A percentile compares a stretch with the other conserved stretches of the same genome.
Conservation (phyloP, 2,113 vertebrate species). For the Strix aluco region DNA sequence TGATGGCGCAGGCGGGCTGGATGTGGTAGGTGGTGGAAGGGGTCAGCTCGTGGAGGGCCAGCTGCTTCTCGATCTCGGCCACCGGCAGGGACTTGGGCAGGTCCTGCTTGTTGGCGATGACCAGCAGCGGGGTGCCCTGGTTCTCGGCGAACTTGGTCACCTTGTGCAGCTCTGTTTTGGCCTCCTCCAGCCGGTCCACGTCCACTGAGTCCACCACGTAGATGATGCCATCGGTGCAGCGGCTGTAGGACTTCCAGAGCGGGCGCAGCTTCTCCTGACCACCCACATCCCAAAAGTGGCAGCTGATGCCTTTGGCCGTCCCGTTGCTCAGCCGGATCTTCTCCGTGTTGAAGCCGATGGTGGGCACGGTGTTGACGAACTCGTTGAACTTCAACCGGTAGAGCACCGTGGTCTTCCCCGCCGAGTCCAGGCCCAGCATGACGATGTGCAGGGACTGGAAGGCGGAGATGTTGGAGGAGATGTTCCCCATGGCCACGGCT, state of each 20-base stretch:
- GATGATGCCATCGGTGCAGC: constrained; percentile 96
- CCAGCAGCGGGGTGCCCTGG: constrained; percentile 93
- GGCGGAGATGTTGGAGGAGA: constrained; percentile 94
- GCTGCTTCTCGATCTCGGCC: constrained; percentile 93
- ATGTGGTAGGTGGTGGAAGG: constrained; percentile 93
- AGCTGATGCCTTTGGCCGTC: constrained; percentile 94
- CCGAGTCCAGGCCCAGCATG: constrained; percentile 96
- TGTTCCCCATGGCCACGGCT: constrained; percentile 86
- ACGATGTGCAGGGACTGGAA: constrained; percentile 98
- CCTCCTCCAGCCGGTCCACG: constrained; percentile 92
- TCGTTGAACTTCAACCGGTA: constrained; percentile 97
- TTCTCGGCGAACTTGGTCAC: constrained; percentile 97
- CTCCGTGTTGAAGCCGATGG: constrained; percentile 98
- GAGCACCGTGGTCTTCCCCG: constrained; percentile 94
- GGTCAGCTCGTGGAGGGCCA: constrained; percentile 91
- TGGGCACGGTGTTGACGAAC: constrained; percentile 97
- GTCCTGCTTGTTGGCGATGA: constrained; percentile 98
- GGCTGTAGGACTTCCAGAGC: constrained; percentile 97
- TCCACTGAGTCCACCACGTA: constrained; percentile 98
- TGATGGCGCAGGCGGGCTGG: constrained; percentile 96
- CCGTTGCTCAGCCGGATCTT: constrained; percentile 92
- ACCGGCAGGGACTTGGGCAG: constrained; percentile 91
- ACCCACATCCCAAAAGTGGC: constrained; percentile 97
- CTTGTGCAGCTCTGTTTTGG: constrained; percentile 94
- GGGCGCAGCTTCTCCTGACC: constrained; percentile 97